Evolutionary conservation across 2,113 vertebrate species (phyloP).

Genomic region (Lophura nycthemera): DNA sequence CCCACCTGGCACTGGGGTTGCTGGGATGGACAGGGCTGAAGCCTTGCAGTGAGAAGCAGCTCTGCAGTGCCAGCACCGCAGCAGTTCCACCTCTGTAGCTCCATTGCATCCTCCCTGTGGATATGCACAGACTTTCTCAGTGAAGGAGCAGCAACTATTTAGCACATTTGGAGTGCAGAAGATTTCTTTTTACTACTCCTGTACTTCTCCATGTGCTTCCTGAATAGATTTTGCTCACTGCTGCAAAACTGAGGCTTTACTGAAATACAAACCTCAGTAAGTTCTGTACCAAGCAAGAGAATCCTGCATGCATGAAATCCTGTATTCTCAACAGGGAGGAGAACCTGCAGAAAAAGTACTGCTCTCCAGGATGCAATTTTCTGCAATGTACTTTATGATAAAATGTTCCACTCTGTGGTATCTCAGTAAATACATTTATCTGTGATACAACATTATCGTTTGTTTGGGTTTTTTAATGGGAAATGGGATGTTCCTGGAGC

Average conservation of each 20-base stretch:
- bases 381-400: neutral
- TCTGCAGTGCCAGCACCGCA: fast-evolving
- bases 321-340: neutral
- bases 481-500: neutral
- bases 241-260: neutral
- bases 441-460: neutral
- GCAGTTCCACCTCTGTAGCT: neutral
- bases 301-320: neutral
- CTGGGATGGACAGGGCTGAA: neutral
- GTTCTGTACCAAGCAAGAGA: neutral
- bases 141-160: neutral
- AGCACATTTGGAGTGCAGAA: neutral
- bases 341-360: neutral
- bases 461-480: too few relatives aligned
- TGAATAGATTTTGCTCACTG: neutral
- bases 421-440: neutral
- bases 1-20: neutral
- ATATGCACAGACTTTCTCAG: neutral
- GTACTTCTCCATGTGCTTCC: neutral
- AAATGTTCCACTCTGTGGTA: neutral
- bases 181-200: neutral
- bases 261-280: neutral
- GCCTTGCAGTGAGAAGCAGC: neutral
- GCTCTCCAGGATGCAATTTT: neutral
- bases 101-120: neutral